phyloP scores from a whole-genome alignment of 2,113 vertebrate genomes.

The Hippocampus abdominalis region DNA sequence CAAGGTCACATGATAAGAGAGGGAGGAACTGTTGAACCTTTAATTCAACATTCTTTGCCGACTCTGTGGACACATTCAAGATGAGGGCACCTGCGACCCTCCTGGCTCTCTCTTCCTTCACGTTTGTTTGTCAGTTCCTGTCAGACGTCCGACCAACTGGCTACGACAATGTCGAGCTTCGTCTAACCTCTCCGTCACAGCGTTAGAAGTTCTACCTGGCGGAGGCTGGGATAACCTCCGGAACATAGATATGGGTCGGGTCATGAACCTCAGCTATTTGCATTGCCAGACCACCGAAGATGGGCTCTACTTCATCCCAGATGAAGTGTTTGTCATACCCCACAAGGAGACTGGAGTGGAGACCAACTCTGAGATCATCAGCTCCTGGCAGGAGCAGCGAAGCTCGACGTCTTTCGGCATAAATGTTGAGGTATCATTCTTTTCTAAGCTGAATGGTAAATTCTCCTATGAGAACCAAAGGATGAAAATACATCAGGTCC shows the following conservation, averaged over 20 bases:
- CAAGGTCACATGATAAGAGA: conserved; percentile 22
- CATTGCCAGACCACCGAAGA: conserved; percentile 86
- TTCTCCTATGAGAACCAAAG: conserved; percentile 78
- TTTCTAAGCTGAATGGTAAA: conserved; percentile 75
- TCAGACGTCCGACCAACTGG: conserved; percentile 55
- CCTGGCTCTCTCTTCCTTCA: conserved; percentile 39
- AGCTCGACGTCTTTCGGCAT: conserved; percentile 78
- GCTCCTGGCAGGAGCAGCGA: conserved; percentile 80
- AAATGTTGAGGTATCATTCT: conserved; percentile 78
- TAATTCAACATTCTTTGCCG: not conserved
- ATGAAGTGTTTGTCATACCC: conserved; percentile 82
- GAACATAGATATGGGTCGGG: conserved; percentile 84
- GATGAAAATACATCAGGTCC: conserved; percentile 84
- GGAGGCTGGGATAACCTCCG: conserved; percentile 93
- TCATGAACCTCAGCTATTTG: conserved; percentile 79
- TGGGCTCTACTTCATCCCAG: conserved; percentile 82
- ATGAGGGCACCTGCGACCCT: conserved; percentile 30
- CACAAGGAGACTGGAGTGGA: conserved; percentile 83
- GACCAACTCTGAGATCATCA: conserved; percentile 83
- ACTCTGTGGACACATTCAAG: conserved; percentile 24
- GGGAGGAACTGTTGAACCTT: conserved; percentile 15
- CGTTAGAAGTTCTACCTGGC: conserved; percentile 84
- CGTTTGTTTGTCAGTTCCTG: conserved; percentile 26
- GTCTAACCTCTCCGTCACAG: conserved; percentile 57
- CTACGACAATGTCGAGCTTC: conserved; percentile 69